A percentile compares a stretch with the other conserved stretches of the same genome.
phyloP scores from a whole-genome alignment of 2,113 vertebrate genomes.

The Myrmophylax atrothorax region DNA sequence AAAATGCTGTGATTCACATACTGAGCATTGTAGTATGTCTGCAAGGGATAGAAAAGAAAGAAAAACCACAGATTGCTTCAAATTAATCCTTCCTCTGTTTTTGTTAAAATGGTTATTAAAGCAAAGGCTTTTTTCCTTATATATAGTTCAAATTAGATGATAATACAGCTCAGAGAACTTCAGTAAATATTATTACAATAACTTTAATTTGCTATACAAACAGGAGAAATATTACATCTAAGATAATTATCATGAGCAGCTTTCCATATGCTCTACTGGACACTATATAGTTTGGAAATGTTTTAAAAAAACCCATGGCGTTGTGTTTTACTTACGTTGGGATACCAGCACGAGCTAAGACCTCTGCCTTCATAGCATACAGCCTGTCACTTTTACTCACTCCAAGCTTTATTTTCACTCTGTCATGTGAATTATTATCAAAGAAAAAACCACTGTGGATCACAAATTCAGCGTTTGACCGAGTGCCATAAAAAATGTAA shows the following conservation, averaged over 20 bases:
- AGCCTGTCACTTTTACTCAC: slow-evolving; percentile 95
- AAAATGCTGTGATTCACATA: slow-evolving; percentile 59
- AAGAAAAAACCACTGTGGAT: slow-evolving; percentile 99
- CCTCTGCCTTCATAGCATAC: slow-evolving; percentile 98
- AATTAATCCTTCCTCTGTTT: slow-evolving; percentile 60
- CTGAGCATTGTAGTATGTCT: slow-evolving; percentile 41
- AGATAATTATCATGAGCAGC: neutral
- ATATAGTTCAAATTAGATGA: slow-evolving; percentile 28
- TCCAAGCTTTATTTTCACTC: slow-evolving; percentile 98
- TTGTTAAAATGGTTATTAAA: slow-evolving; percentile 29
- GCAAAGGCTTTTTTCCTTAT: neutral
- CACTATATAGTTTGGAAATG: neutral
- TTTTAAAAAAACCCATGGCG: neutral
- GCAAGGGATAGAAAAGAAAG: slow-evolving; percentile 56
- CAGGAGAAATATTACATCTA: neutral
- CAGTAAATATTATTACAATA: neutral
- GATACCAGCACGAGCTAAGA: slow-evolving; percentile 94
- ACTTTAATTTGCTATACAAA: neutral
- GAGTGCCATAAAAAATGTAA: slow-evolving; percentile 98
- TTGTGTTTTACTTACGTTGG: slow-evolving; percentile 86
- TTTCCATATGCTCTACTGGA: neutral
- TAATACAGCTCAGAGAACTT: neutral
- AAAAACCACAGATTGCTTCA: slow-evolving; percentile 60
- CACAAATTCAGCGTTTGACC: slow-evolving; percentile 98
- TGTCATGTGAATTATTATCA: slow-evolving; percentile 95